These are phyloP conservation scores for Eilema sororculum DNA, from an alignment of 2,888 invertebrate species.

Conservation along the genomic window DNA sequence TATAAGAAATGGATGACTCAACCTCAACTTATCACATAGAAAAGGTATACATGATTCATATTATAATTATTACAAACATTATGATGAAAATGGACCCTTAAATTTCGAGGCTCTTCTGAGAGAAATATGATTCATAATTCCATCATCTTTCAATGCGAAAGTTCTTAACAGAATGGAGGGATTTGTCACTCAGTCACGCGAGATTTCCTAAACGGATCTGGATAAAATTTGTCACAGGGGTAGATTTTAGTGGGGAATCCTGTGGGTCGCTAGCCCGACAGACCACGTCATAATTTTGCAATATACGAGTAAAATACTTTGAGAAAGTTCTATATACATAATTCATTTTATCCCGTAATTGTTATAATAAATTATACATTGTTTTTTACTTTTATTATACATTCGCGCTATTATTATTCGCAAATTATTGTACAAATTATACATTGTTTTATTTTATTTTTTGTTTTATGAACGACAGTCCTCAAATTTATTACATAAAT, in stretches of 20 bases:
- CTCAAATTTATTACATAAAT: background rate
- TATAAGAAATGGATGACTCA: constrained; percentile 1
- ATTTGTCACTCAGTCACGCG: too few relatives aligned
- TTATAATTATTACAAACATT: background rate
- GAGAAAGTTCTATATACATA: background rate
- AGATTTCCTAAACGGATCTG: background rate
- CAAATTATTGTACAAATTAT: background rate
- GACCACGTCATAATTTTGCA: background rate
- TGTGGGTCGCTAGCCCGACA: background rate
- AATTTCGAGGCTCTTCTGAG: background rate
- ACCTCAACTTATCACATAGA: background rate
- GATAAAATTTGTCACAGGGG: background rate
- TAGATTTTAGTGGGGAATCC: too few relatives aligned
- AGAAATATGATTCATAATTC: background rate
- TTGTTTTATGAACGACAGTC: background rate
- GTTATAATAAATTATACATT: background rate
- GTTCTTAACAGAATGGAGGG: too few relatives aligned
- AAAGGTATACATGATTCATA: background rate
- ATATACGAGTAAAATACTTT: too few relatives aligned
- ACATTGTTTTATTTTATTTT: background rate
- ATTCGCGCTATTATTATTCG: background rate
- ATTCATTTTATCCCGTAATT: background rate
- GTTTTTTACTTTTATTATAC: background rate
- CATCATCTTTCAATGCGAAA: background rate
- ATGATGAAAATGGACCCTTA: background rate